Base-by-base conservation (phyloP, 2,888 invertebrate genomes). In the Celastrina argiolus region DNA sequence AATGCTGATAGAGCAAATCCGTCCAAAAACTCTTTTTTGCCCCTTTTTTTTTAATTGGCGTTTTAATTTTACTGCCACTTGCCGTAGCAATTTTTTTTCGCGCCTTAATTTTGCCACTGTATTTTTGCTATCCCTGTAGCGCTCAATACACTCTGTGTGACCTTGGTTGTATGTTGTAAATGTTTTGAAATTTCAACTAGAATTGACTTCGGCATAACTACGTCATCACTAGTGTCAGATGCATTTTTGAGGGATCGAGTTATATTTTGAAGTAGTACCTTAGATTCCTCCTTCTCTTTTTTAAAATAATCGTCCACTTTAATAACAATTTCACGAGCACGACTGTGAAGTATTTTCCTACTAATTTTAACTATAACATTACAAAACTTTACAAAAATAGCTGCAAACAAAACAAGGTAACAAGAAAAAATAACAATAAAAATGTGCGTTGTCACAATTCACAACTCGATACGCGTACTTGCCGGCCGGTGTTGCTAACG, bases 261-360 rank as follows among this genome's bases (percentile, higher is more conserved):
- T 68, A 69, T 68, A 69, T 70, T 70, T 67, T 69, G 68, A n/a
- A 70, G 16, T 14, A 67, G 22, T 65, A 67, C 31, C 65, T 68
- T 64, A 63, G 66, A 45, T 36, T 70, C 70, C 61, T 72, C 70
- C 65, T 69, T 72, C 67, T 72, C 69, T 61, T 69, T 70, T 66
- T 65, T 68, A 69, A 72, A 72, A 68, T 70, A 71, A 69, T 71
- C 64, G 67, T 71, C 69, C 67, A 72, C 70, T 69, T 72, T 72
- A 68, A 69, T 68, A 26, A 71, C 67, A 59, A 71, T 71, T 71
- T 71, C 70, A 70, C 71, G 69, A 69, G 71, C 71, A 71, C 68
- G 70, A 59, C 68, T 72, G 63, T 67, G 42, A 67, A 68, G 59
- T 66, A 70, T 26, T 70, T 68, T 68, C 67, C 66, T 69, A 72